Base-by-base conservation (phyloP, 64 coral and sea anemone genomes). In the Porites australiensis region DNA sequence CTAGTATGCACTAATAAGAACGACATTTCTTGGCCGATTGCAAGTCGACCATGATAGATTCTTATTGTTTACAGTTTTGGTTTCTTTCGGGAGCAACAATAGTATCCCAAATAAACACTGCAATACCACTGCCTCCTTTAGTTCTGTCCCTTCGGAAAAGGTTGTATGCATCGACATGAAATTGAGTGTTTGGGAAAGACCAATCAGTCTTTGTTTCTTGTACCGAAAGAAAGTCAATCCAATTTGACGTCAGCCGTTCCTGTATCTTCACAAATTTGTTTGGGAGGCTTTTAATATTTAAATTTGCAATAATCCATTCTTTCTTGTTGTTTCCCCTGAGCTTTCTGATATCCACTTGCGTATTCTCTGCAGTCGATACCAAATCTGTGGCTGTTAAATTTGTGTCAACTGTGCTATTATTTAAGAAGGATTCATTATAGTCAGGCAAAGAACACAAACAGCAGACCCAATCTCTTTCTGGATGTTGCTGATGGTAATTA, bases 251-350 rank as follows among this genome's bases (percentile, higher is more conserved):
- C 22, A 77, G 74, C 74, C 74, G 44, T 3, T 16, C 50, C 71
- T 74, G 44, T 74, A 46, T 27, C 71, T 74, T 13, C 58, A 59
- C 58, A 59, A 59, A 59, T 59, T 68, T 68, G 65, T 68, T 16
- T 68, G 65, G 65, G 20, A 16, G 65, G 65, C 65, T 77, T 10
- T 77, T 77, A 11, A 77, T 77, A 19, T 77, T 77, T 50, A 77
- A 77, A 48, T 77, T 77, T 77, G 74, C 74, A 77, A 77, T 77
- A 51, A 77, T 77, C 13, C 74, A 49, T 50, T 77, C 46, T 77
- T 50, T 77, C 11, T 45, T 77, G 74, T 77, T 16, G 74, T 50
- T 52, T 6, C 13, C 13, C 18, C 74, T 77, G 10, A 77, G 44
- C 52, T 77, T 47, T 77, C 74, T 77, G 18, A 77, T 77, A 77